Conservation (phyloP, 2,113 vertebrate species). For the Hippocampus abdominalis region DNA sequence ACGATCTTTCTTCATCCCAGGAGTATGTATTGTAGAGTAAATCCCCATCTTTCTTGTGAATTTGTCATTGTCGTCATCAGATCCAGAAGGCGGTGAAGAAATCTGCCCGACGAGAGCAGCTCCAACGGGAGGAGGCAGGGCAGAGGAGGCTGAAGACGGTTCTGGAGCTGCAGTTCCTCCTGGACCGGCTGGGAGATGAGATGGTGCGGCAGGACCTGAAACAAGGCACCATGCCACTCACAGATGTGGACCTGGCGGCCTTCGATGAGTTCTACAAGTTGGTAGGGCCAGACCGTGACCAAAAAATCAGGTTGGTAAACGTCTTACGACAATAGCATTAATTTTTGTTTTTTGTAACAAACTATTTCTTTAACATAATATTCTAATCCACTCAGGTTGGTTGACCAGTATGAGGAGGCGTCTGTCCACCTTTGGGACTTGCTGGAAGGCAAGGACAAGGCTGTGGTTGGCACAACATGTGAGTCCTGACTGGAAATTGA, state of each 20-base stretch:
- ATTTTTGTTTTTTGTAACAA: background rate
- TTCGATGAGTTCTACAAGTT: slow-evolving; percentile 96
- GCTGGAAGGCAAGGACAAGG: slow-evolving; percentile 90
- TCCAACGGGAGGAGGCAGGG: slow-evolving; percentile 90
- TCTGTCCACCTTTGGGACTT: slow-evolving; percentile 93
- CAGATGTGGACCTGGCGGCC: slow-evolving; percentile 80
- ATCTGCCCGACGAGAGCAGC: slow-evolving; percentile 87
- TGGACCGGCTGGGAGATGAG: slow-evolving; percentile 90
- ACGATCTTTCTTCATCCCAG: background rate
- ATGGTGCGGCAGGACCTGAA: slow-evolving; percentile 86
- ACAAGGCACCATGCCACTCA: slow-evolving; percentile 80
- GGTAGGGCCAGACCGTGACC: slow-evolving; percentile 89
- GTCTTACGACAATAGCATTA: background rate
- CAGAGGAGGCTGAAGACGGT: slow-evolving; percentile 88
- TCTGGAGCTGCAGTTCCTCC: slow-evolving; percentile 88
- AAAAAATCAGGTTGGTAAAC: slow-evolving; percentile 80
- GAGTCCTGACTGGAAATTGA: slow-evolving; percentile 59
- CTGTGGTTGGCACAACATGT: slow-evolving; percentile 96
- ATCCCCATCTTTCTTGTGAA: background rate
- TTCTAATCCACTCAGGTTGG: slow-evolving; percentile 71
- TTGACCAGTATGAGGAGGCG: slow-evolving; percentile 90
- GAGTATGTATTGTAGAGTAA: background rate
- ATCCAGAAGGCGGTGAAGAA: slow-evolving; percentile 96
- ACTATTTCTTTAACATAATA: background rate
- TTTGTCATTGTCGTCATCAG: slow-evolving; percentile 57